Conservation (phyloP, 2,113 vertebrate species). For the Cheilinus undulatus region DNA sequence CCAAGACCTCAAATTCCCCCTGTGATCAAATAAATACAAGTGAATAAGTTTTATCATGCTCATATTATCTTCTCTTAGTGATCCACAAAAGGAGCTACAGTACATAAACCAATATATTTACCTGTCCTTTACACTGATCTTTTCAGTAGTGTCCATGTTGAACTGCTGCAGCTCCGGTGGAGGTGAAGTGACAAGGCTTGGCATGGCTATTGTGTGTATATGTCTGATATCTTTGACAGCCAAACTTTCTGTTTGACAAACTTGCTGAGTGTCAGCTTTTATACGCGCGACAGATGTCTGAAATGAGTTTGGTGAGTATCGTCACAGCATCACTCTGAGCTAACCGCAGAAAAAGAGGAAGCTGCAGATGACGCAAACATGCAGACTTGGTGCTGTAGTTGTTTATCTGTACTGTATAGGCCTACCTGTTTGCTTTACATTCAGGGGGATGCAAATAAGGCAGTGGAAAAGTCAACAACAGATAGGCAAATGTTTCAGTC, state of each 20-base stretch:
- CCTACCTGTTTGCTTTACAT: slow-evolving; percentile 40
- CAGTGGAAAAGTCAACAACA: slow-evolving; percentile 66
- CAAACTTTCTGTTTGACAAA: slow-evolving; percentile 32
- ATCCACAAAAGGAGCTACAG: not conserved
- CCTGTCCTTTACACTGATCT: slow-evolving; percentile 72
- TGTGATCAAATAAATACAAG: slow-evolving; percentile 46
- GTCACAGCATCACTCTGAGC: slow-evolving; percentile 53
- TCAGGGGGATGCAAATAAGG: slow-evolving; percentile 79
- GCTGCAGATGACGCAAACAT: slow-evolving; percentile 71
- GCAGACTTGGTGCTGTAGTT: too few relatives aligned
- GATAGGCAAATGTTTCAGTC: slow-evolving; percentile 74
- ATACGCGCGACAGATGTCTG: slow-evolving; percentile 63
- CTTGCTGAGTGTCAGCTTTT: slow-evolving; percentile 47
- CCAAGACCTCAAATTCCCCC: slow-evolving; percentile 60
- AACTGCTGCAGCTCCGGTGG: slow-evolving; percentile 72
- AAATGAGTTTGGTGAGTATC: slow-evolving; percentile 26
- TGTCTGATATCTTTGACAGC: slow-evolving; percentile 1
- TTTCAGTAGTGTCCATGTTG: slow-evolving; percentile 78
- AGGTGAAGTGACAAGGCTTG: slow-evolving; percentile 74
- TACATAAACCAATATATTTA: slow-evolving; percentile 47
- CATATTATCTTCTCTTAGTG: not conserved
- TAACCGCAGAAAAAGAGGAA: slow-evolving; percentile 84
- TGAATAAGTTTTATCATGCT: not conserved
- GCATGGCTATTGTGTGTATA: slow-evolving; percentile 74
- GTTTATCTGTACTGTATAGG: too few relatives aligned